Evolutionary conservation across 2,888 invertebrate genomes (phyloP), one percentile per base, ranked within the genome.

Genomic region (Agrilus cyanescens): DNA sequence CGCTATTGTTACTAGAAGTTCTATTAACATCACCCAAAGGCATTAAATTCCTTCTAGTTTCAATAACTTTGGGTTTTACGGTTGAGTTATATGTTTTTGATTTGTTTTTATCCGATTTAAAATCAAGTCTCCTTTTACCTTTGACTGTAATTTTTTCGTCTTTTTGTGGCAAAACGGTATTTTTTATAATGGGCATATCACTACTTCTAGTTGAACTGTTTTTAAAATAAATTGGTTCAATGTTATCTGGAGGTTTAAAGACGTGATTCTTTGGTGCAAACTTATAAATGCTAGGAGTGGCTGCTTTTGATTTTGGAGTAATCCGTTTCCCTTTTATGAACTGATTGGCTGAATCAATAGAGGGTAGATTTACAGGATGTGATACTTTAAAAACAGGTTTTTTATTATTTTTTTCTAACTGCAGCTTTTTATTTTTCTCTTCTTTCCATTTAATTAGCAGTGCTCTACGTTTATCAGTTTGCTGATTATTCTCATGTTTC

Each of bases 241-340:
- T 44, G 59, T 63, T 62, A 7, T 56, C 45, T 1, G 76, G 76
- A 4, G 73, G 65, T 51, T 63, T 68, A 53, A 78, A 78, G 10
- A 59, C 49, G 12, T 76, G 70, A 63, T 73, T 68, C 41, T 57
- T 57, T 0, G 78, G 76, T 8, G 75, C 76, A 62, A 77, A 73
- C 34, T 53, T 43, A 7, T 50, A 50, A 6, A n/a, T 13, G 20
- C 20, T 12, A 25, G 15, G 14, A 16, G 8, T 30, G 20, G 12
- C 5, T 13, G 7, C 18, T 40, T 40, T 40, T 3, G n/a, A 8
- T 15, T 15, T 16, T 40, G 14, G 16, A 16, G 20, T 4, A 14
- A 2, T 8, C 33, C 39, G 20, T 43, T 57, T 56, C 10, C 57
- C 58, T 43, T 61, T 61, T 34, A 60, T 58, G 39, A 50, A 40